Base-by-base conservation (phyloP, 1,140 invertebrate species). In the Plutomurus gul region DNA sequence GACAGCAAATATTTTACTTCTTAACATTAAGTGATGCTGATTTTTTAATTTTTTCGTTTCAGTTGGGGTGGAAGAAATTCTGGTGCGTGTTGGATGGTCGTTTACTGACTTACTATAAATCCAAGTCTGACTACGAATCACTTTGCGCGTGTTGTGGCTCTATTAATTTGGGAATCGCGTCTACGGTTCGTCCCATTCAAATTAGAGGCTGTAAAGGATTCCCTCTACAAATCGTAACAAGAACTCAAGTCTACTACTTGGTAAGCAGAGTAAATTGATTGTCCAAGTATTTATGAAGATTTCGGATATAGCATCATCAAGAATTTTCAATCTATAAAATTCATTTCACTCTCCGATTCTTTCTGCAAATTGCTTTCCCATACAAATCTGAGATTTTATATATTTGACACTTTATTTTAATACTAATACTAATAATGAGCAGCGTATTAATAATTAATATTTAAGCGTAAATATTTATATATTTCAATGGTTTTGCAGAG, bases 41-140 rank as follows among this genome's bases (percentile, higher is more conserved):
- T 13, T 13, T 3, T 43, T 13, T 43, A 1, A 8, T 43, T 56
- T 71, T 56, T 74, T 75, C 6, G 40, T 80, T 81, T 7, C 43
- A 83, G 80, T 73, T 84, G 18, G 81, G 80, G 0, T 90, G 88
- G 87, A 88, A 88, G 81, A 86, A 86, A 49, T 87, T 87, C 80
- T 90, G 88, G 88, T 90, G 89, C 80, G 89, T 90, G 2, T 82
- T 90, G 36, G 88, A 90, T 82, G 88, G 88, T 11, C 85, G 87
- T 30, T 84, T 90, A n/a, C 84, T 89, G 22, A 84, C 89, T 3
- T 89, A 89, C 83, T 90, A 89, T 80, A 85, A 87, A 73, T 88
- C 87, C 1, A 87, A 89, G 76, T 80, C 85, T 18, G 88, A 90
- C 77, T 89, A 89, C 78, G 84, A 87, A n/a, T 85, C 85, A n/a